Conservation (phyloP, 2,113 vertebrate species). For the Ammodytes marinus region DNA sequence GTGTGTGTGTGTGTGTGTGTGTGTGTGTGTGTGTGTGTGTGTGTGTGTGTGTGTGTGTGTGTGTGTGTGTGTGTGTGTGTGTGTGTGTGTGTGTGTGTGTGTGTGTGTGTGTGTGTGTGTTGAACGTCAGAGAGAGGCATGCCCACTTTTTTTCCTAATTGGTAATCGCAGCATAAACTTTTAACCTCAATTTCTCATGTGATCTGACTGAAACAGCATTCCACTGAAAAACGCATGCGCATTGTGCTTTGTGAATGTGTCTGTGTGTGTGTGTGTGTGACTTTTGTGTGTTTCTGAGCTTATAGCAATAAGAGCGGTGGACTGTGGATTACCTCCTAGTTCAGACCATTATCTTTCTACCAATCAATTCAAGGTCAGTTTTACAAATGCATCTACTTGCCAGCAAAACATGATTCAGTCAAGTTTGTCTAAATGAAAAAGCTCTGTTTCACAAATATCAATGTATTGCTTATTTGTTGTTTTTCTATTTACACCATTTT, state of each 20-base stretch:
- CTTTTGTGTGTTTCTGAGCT: slow-evolving; percentile 46
- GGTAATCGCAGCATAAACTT: slow-evolving; percentile 72
- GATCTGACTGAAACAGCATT: slow-evolving; percentile 67
- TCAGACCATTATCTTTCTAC: slow-evolving; percentile 71
- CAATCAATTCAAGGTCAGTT: slow-evolving; percentile 73
- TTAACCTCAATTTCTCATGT: slow-evolving; percentile 76
- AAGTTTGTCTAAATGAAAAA: slow-evolving; percentile 46
- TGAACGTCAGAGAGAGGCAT: slow-evolving; percentile 48
- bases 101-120: not conserved
- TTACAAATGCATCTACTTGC: slow-evolving; percentile 64
- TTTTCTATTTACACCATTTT: not conserved
- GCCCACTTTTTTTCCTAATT: slow-evolving; percentile 39
- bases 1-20: slow-evolving; percentile 32
- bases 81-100: no score
- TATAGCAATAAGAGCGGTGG: slow-evolving; percentile 67
- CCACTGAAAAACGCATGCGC: slow-evolving; percentile 51
- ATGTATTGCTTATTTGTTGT: not conserved
- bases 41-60: slow-evolving; percentile 24
- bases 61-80: no score
- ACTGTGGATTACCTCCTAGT: slow-evolving; percentile 69
- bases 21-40: slow-evolving; percentile 12
- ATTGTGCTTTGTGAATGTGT: slow-evolving; percentile 30
- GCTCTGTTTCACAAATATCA: slow-evolving; percentile 18
- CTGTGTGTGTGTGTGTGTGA: slow-evolving; percentile 27
- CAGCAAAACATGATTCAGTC: slow-evolving; percentile 47